Base-by-base conservation (phyloP, 2,113 vertebrate genomes). In the Myxocyprinus asiaticus region DNA sequence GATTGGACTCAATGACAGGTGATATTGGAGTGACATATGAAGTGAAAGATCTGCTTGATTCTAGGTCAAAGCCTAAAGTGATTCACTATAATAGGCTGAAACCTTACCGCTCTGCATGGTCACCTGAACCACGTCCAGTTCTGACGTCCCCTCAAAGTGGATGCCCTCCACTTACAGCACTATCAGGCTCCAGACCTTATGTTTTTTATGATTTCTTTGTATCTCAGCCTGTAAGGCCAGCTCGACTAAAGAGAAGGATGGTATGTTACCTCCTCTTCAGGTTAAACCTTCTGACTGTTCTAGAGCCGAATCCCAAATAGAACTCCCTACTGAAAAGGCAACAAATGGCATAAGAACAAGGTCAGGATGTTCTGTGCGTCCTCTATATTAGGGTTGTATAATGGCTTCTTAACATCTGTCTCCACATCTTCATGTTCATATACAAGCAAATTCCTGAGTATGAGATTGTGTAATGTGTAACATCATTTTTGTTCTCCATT, bases 1-100 rank as follows among this genome's bases (percentile, higher is more conserved):
- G 45, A 15, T 12, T 48, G 7, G 45, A 47, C 4, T 64, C 33
- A 42, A 2, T 10, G 10, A 12, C 10, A 10, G 33, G 6, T 64
- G 10, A 12, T 10, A 64, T 43, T 12, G 62, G 9, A 47, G 62
- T 47, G 8, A 47, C 6, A 47, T 47, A 48, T 55, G 7, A 56
- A 56, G 61, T 79, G 48, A 56, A 59, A 44, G 22, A 9, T 33
- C 45, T 47, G 43, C 63, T 65, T 8, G 63, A 78, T 42, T 5
- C 47, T 3, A n/a, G 17, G 44, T 12, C 74, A 17, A 78, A 44
- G 42, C 63, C 63, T 43, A 78, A 65, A 63, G 59, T 66, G 3
- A 51, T 80, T n/a, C 62, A 67, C 14, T 73, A 56, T n/a, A 75
- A 67, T 7, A 17, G 59, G 0, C 12, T 75, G 42, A 75, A 81